Conservation (phyloP, 2,888 invertebrate genomes). For the Mongoloraphidia duomilia region DNA sequence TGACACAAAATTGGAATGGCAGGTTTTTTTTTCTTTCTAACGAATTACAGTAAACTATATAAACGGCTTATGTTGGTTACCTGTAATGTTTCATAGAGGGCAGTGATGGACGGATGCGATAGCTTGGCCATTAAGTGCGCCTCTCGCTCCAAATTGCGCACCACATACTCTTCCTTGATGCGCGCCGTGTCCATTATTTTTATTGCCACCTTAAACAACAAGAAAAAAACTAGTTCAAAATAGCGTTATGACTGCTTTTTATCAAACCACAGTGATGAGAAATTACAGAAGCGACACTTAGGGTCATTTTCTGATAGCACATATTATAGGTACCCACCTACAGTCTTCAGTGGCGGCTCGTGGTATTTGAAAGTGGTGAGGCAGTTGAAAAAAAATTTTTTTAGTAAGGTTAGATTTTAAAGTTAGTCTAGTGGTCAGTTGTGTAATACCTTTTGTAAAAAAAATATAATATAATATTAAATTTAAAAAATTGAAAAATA, state of each 20-base stretch:
- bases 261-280: not conserved
- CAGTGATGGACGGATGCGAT: constrained; percentile 57
- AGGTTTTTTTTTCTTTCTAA: not conserved
- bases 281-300: no score
- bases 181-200: constrained; percentile 58
- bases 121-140: constrained; percentile 54
- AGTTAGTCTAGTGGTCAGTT: no score
- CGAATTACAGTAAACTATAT: not conserved
- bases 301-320: not conserved
- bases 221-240: constrained; percentile 3
- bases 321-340: no score
- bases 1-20: no score
- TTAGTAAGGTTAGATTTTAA: no score
- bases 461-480: no score
- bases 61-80: constrained; percentile 22
- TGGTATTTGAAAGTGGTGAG: no score
- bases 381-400: no score
- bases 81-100: constrained; percentile 57
- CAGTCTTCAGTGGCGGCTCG: no score
- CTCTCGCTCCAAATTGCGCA: constrained; percentile 55
- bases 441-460: no score
- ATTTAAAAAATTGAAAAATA: no score
- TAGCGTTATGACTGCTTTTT: not conserved
- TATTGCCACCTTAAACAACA: constrained; percentile 46
- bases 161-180: constrained; percentile 59